Evolutionary conservation across 1,140 invertebrate genomes (phyloP).

Genomic region (Papilio polyxenes): DNA sequence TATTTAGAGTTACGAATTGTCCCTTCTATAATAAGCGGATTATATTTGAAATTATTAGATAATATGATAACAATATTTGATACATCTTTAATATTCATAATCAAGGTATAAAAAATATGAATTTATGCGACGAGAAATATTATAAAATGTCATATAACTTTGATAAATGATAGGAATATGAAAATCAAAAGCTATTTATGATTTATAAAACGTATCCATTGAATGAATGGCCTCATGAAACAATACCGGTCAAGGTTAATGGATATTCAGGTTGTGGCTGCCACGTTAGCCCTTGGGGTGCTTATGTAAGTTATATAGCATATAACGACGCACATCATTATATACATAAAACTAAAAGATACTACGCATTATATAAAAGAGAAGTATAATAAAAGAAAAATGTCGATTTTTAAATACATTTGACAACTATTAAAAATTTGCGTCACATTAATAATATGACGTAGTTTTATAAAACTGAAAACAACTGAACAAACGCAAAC

Average conservation of each 20-base stretch:
- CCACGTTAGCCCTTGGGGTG: constrained; percentile 18
- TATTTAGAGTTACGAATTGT: not conserved
- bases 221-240: constrained; percentile 24
- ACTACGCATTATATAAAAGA: not conserved
- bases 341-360: not conserved
- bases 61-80: not conserved
- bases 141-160: not conserved
- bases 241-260: constrained; percentile 37
- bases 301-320: constrained; percentile 15
- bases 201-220: not conserved
- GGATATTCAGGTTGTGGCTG: constrained; percentile 24
- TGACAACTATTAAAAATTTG: not conserved
- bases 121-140: not conserved
- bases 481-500: not conserved
- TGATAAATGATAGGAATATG: not conserved
- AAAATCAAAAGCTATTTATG: not conserved
- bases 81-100: not conserved
- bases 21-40: not conserved
- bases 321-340: not conserved
- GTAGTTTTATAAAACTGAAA: not conserved
- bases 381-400: not conserved
- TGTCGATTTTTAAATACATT: not conserved
- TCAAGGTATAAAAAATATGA: not conserved
- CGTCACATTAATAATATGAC: not conserved
- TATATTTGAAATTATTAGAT: not conserved